phyloP scores from a whole-genome alignment of 2,888 invertebrate species.

The Diplazon laetatorius region DNA sequence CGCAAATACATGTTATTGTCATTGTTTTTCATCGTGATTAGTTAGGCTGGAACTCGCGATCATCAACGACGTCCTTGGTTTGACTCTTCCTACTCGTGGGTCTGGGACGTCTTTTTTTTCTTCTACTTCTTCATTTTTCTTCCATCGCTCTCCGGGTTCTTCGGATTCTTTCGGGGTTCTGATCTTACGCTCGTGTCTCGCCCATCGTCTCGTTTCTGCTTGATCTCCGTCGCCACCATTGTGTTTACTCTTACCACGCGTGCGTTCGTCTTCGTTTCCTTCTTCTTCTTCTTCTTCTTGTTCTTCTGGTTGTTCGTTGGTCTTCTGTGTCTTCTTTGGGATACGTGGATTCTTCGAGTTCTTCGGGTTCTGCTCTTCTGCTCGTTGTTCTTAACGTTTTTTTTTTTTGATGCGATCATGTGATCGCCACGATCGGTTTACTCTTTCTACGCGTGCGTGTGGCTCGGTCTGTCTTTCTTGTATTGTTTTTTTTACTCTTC shows the following conservation, averaged over 20 bases:
- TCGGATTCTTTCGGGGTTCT: slow-evolving; percentile 26
- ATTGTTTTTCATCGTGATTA: too few relatives aligned
- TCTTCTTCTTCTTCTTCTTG: slow-evolving; percentile 12
- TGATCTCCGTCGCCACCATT: slow-evolving; percentile 7
- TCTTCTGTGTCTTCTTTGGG: too few relatives aligned
- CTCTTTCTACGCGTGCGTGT: slow-evolving; percentile 37
- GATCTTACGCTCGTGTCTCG: slow-evolving; percentile 11
- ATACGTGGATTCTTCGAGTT: too few relatives aligned
- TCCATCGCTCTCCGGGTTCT: not conserved
- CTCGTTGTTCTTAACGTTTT: too few relatives aligned
- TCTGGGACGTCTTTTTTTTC: too few relatives aligned
- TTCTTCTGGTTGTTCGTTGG: not conserved
- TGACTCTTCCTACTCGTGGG: too few relatives aligned
- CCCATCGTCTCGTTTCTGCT: slow-evolving; percentile 46
- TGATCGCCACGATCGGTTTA: slow-evolving; percentile 24
- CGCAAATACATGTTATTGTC: too few relatives aligned
- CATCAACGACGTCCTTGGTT: too few relatives aligned
- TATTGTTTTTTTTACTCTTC: slow-evolving; percentile 16
- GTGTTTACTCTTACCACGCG: slow-evolving; percentile 39
- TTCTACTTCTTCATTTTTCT: not conserved
- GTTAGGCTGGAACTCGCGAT: too few relatives aligned
- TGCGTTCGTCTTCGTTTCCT: slow-evolving; percentile 22
- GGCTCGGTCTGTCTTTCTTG: slow-evolving; percentile 7
- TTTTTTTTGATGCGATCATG: too few relatives aligned
- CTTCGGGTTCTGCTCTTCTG: too few relatives aligned